These are phyloP conservation scores for Epistrophella euchroma DNA, from an alignment of 2,888 invertebrate genomes.

Conservation along the genomic window DNA sequence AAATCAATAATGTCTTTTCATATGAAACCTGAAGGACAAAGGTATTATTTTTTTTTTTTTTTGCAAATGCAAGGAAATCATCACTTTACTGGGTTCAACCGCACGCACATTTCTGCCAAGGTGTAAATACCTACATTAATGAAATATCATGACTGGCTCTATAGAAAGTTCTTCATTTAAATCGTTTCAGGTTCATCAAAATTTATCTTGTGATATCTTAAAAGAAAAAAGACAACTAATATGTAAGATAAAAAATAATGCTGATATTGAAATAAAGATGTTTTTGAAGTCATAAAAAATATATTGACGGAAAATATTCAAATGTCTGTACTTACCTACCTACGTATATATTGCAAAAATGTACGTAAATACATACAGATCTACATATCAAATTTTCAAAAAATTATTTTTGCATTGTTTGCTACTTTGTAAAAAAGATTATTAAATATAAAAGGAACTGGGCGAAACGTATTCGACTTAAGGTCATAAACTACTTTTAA, in stretches of 20 bases:
- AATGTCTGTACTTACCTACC: no score
- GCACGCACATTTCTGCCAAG: slow-evolving; percentile 58
- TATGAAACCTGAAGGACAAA: background rate
- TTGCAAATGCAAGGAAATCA: background rate
- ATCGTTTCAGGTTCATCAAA: background rate
- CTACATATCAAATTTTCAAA: no score
- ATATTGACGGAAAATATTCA: no score
- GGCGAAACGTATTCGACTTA: no score
- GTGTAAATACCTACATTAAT: slow-evolving; percentile 66
- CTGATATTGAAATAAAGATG: background rate
- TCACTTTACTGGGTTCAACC: slow-evolving; percentile 33
- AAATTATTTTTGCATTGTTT: no score
- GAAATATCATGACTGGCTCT: slow-evolving; percentile 59
- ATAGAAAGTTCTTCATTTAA: background rate
- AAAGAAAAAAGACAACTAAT: background rate
- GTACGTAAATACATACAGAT: no score
- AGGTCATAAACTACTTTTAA: no score
- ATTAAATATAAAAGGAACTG: no score
- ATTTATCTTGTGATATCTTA: background rate
- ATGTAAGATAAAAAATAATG: background rate
- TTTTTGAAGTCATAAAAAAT: background rate
- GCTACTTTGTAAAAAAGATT: no score
- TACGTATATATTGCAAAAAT: no score
- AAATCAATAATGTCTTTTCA: slow-evolving; percentile 4
- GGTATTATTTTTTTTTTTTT: background rate